Base-by-base conservation (phyloP, 2,797 vertebrate species). In the Enteromius paludinosus region DNA sequence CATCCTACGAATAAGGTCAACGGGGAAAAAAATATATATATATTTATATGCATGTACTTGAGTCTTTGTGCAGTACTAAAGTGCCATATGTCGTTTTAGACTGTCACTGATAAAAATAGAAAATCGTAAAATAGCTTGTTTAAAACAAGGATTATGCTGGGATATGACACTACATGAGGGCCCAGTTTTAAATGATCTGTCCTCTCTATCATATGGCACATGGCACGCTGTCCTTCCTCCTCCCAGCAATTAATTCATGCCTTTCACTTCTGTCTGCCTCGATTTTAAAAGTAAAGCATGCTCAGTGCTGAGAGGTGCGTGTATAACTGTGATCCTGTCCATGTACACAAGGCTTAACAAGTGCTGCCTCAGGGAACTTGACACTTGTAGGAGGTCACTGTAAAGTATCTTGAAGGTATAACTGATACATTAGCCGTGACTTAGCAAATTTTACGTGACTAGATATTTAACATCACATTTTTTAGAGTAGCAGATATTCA, bases 41-140 rank as follows among this genome's bases (percentile, higher is more conserved):
- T 74, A 35, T 83, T 68, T 77, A 33, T 68, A 68, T 79, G 78
- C 20, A 84, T 59, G 69, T 45, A 54, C 61, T 83, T 79, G 1
- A 82, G 73, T 69, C 68, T 61, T 78, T 83, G 59, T 83, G 81
- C 68, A 49, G 64, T 77, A 59, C 45, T 83, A 84, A 83, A 79
- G 79, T 87, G 82, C 81, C 76, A 41, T 65, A 59, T 76, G 30
- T 77, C 8, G 38, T 54, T 77, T 66, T 79, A 66, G 56, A 83
- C 66, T 12, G 23, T 74, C 41, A 45, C 59, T 59, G 56, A 81
- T 66, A 84, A 82, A 61, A 75, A 79, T 43, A n/a, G 12, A 86
- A 38, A 71, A 43, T 76, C 64, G 54, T 56, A 77, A 70, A 68
- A 81, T 75, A 65, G 38, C 75, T 66, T 61, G 79, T 66, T 69